phyloP scores from a whole-genome alignment of 2,888 invertebrate genomes.

The Metopia argyrocephala region DNA sequence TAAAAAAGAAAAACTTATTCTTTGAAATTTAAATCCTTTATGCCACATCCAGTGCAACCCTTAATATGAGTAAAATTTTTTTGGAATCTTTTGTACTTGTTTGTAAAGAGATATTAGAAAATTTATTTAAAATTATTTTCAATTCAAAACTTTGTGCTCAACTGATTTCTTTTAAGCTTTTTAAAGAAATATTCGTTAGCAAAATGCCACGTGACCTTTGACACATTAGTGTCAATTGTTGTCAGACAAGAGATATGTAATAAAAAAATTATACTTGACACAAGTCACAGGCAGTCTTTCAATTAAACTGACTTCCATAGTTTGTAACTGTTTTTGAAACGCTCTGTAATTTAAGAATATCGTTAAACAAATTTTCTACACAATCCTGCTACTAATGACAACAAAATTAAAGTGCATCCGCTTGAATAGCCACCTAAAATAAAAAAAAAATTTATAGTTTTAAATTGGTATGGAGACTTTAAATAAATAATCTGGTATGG shows the following conservation, averaged over 20 bases:
- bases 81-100: background rate
- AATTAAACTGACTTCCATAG: background rate
- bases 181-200: constrained; percentile 60
- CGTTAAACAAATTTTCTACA: constrained; percentile 61
- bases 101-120: background rate
- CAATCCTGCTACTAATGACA: constrained; percentile 64
- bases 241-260: constrained; percentile 58
- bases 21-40: constrained; percentile 11
- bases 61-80: background rate
- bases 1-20: background rate
- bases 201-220: constrained; percentile 76
- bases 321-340: constrained; percentile 50
- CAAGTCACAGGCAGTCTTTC: constrained; percentile 36
- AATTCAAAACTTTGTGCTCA: constrained; percentile 38
- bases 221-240: constrained; percentile 76
- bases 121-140: constrained; percentile 37
- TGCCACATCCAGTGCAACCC: background rate
- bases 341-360: constrained; percentile 64
- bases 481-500: constrained; percentile 71
- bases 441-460: constrained; percentile 12
- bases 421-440: constrained; percentile 76
- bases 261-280: constrained; percentile 64
- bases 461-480: constrained; percentile 39
- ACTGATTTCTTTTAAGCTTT: background rate
- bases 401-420: constrained; percentile 77